A percentile compares a stretch with the other conserved stretches of the same genome.
These are phyloP conservation scores for Amiota minor DNA, from an alignment of 2,888 invertebrate species.

Conservation along the genomic window DNA sequence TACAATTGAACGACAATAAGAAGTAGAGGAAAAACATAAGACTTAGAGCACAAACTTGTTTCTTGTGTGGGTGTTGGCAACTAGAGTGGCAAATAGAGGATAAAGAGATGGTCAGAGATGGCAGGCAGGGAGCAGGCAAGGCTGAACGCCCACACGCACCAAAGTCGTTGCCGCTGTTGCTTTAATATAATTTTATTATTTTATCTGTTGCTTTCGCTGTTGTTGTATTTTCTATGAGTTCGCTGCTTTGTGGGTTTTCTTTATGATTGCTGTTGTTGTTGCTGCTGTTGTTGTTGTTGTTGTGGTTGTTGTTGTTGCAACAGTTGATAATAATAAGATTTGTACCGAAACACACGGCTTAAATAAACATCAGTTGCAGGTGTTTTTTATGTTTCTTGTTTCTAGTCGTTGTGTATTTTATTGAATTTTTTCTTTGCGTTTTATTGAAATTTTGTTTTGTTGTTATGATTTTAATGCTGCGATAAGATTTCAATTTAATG, in stretches of 20 bases:
- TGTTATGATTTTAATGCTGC: conserved; percentile 17
- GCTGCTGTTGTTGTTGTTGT: conserved; percentile 23
- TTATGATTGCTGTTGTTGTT: conserved; percentile 21
- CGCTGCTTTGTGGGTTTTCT: not conserved
- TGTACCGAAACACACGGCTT: conserved; percentile 1
- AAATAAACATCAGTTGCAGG: conserved; percentile 33
- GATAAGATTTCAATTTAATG: conserved; percentile 20
- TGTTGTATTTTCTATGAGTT: too few relatives aligned
- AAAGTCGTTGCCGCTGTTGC: conserved; percentile 18
- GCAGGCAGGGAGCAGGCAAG: conserved; percentile 26
- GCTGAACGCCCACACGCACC: conserved; percentile 52
- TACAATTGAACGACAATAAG: too few relatives aligned
- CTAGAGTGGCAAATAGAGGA: too few relatives aligned
- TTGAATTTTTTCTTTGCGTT: conserved; percentile 40
- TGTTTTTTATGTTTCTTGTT: conserved; percentile 37
- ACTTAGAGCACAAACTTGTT: conserved; percentile 64
- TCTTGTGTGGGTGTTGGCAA: conserved; percentile 55
- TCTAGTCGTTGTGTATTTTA: conserved; percentile 40
- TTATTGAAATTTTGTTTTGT: conserved; percentile 41
- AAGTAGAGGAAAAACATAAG: conserved; percentile 61
- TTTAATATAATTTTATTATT: conserved; percentile 17
- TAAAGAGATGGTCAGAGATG: conserved; percentile 2
- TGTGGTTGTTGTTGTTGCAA: conserved; percentile 31
- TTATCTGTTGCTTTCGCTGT: conserved; percentile 18
- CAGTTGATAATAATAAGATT: conserved; percentile 24